These are phyloP conservation scores for Drosophila imparisetae DNA, from an alignment of 2,888 invertebrate species.

Conservation along the genomic window DNA sequence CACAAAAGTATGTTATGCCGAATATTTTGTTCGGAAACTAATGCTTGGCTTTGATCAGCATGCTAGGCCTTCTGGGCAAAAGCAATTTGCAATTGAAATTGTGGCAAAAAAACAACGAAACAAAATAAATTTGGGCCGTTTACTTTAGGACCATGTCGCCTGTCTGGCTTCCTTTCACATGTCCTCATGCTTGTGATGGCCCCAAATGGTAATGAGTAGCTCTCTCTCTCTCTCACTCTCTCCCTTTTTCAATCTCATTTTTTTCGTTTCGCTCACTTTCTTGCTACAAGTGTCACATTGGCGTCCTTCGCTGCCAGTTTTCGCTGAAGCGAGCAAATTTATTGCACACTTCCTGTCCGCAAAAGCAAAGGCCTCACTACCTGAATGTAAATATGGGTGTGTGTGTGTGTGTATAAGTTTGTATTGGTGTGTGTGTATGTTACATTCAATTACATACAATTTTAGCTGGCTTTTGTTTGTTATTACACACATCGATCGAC, in stretches of 20 bases:
- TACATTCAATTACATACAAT: slow-evolving; percentile 74
- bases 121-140: slow-evolving; percentile 44
- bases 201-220: slow-evolving; percentile 74
- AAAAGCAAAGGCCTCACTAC: slow-evolving; percentile 35
- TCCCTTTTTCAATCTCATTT: neutral
- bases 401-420: slow-evolving; percentile 12
- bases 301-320: slow-evolving; percentile 53
- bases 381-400: slow-evolving; percentile 4
- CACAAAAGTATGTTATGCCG: neutral
- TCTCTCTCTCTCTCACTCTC: slow-evolving; percentile 1
- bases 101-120: slow-evolving; percentile 40
- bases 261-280: slow-evolving; percentile 6
- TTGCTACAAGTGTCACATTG: slow-evolving; percentile 50
- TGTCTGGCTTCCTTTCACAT: slow-evolving; percentile 63
- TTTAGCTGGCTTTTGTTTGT: slow-evolving; percentile 55
- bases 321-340: slow-evolving; percentile 57
- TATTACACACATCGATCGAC: slow-evolving; percentile 69
- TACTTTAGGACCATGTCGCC: slow-evolving; percentile 52
- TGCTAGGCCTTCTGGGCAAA: slow-evolving; percentile 9
- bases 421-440: slow-evolving; percentile 27
- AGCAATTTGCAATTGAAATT: slow-evolving; percentile 73
- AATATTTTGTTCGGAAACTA: slow-evolving; percentile 6
- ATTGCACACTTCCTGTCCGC: slow-evolving; percentile 69
- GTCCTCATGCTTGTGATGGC: slow-evolving; percentile 66
- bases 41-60: slow-evolving; percentile 1